A percentile compares a stretch with the other conserved stretches of the same genome.
These are phyloP conservation scores for Cephalopterus ornatus DNA, from an alignment of 2,113 vertebrate genomes.

Conservation along the genomic window DNA sequence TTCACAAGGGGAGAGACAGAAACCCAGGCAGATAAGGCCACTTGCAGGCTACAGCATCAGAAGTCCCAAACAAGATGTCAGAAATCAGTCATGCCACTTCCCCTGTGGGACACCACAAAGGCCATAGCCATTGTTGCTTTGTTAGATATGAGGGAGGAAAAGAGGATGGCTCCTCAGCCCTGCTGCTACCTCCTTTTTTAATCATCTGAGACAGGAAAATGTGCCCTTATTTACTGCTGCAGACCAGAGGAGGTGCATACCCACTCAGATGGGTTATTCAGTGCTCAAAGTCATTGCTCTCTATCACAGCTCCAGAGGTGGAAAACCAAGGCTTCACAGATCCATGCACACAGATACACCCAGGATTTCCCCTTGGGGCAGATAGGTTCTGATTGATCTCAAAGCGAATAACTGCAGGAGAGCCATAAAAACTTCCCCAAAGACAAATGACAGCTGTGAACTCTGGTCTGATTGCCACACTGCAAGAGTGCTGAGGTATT, in stretches of 20 bases:
- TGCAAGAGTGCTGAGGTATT: not conserved
- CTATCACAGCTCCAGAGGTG: not conserved
- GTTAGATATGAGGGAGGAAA: not conserved
- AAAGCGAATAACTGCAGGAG: not conserved
- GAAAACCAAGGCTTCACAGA: not conserved
- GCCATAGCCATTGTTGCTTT: not conserved
- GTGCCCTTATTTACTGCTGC: not conserved
- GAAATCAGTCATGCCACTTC: not conserved
- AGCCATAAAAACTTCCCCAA: not conserved
- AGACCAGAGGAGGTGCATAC: not conserved
- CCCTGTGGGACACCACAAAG: accelerated
- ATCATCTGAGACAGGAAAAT: not conserved
- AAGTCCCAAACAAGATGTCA: not conserved
- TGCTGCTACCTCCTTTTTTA: not conserved
- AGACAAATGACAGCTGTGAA: not conserved
- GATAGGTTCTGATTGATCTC: not conserved
- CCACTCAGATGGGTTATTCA: not conserved
- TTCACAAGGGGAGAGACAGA: not conserved
- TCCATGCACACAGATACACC: not conserved
- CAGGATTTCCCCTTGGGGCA: not conserved
- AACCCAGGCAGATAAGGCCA: not conserved
- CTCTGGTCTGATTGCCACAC: not conserved
- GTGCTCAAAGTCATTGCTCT: not conserved
- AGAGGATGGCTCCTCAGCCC: not conserved
- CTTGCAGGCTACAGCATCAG: not conserved